Base-by-base conservation (phyloP, 2,113 vertebrate genomes). In the Plestiodon gilberti region DNA sequence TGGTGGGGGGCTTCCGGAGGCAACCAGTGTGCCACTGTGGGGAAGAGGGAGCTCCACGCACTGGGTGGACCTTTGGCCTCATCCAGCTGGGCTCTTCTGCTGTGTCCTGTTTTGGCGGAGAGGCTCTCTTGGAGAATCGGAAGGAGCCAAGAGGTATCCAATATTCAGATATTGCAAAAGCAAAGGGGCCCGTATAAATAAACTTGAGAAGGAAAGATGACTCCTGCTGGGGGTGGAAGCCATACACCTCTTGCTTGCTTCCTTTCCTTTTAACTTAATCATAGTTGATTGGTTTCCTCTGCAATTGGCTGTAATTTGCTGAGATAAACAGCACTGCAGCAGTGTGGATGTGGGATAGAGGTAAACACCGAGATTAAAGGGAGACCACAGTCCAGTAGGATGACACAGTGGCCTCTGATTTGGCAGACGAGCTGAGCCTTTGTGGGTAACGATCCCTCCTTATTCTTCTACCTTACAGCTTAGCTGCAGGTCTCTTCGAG, bases 401-500 rank as follows among this genome's bases (percentile, higher is more conserved):
- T 30, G 77, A 13, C 1, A 28, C 1, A 28, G 33, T 22, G 18
- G 10, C 23, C 55, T 8, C 35, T 33, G 71, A 11, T 40, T 22
- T 1, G 28, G 15, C 13, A 23, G 67, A 25, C 18, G 23, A 2
- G 10, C 25, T 20, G 5, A 2, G n/a, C 6, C 9, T 30, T 14
- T 33, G 13, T 6, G 2, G 25, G 10, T 70, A 70, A 85, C 28
- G 1, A 22, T 9, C 22, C 22, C 52, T 71, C n/a, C 35, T 9
- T 57, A 17, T 70, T 74, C 40, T 25, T n/a, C 35, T 35, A 35
- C 55, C 38, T 14, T 25, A 15, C 75, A 88, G 81, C 11, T 67
- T 69, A 1, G 0, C 61, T 35, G 20, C 25, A 6, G 33, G n/a
- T n/a, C 96, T 95, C 81, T 93, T 17, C 94, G 96, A 95, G 96